A percentile compares a stretch with the other conserved stretches of the same genome.
These are phyloP conservation scores for Leptopterna dolabrata DNA, from an alignment of 2,888 invertebrate species.

Conservation along the genomic window DNA sequence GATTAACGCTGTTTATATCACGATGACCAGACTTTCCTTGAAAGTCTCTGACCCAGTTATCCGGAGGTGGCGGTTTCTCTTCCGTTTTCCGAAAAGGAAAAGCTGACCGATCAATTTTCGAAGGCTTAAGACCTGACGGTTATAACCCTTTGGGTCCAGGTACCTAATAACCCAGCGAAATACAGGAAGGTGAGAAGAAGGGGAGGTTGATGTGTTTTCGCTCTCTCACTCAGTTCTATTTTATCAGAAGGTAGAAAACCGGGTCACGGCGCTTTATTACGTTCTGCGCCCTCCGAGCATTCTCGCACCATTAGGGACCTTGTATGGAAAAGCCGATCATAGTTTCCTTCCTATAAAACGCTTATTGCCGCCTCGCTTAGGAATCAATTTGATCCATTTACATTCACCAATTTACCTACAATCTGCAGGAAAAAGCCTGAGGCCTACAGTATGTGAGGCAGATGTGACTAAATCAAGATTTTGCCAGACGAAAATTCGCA, in stretches of 20 bases:
- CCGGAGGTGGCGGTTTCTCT: background rate
- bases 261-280: constrained; percentile 14
- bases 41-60: background rate
- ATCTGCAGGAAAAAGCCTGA: too few species aligned
- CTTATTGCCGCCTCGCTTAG: background rate
- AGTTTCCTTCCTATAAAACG: background rate
- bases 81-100: background rate
- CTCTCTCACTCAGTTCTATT: background rate
- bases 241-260: background rate
- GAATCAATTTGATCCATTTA: background rate
- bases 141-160: background rate
- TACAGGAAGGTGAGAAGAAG: background rate
- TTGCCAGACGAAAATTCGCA: too few species aligned
- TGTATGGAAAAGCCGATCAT: background rate
- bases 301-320: background rate
- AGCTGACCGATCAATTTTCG: background rate
- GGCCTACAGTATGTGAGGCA: too few species aligned
- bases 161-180: background rate
- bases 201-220: background rate
- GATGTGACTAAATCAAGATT: too few species aligned
- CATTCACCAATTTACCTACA: too few species aligned
- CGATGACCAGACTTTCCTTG: background rate
- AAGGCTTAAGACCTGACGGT: background rate
- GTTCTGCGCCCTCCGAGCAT: background rate
- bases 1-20: background rate